Evolutionary conservation across 2,888 invertebrate genomes (phyloP).

Genomic region (Noctua comes): DNA sequence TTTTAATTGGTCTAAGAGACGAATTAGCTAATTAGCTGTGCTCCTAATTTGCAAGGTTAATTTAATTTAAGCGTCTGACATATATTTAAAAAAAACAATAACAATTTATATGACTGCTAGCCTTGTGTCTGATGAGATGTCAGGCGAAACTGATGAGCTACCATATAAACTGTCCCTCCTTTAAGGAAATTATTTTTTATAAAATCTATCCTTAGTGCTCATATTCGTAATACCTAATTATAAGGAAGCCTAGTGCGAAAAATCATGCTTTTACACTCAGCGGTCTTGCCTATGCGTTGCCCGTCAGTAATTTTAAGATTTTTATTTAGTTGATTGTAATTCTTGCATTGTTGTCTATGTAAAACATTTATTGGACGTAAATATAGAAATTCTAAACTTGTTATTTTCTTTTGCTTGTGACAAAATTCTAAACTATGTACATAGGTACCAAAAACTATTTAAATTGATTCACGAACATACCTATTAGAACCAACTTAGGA

Average conservation of each 20-base stretch:
- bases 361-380: background rate
- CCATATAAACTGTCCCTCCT: too few species aligned
- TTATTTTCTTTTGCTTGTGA: background rate
- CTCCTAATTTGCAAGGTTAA: constrained; percentile 55
- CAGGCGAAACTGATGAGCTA: background rate
- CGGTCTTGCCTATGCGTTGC: background rate
- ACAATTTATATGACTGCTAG: background rate
- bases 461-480: constrained; percentile 21
- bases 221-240: background rate
- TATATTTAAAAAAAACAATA: background rate
- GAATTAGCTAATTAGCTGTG: constrained; percentile 31
- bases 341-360: background rate
- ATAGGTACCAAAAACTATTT: background rate
- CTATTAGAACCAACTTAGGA: constrained; percentile 3
- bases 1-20: constrained; percentile 28
- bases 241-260: background rate
- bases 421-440: background rate
- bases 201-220: background rate
- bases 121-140: background rate
- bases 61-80: constrained; percentile 32
- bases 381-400: background rate
- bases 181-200: too few species aligned
- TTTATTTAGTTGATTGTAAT: background rate
- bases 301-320: background rate
- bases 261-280: background rate